phyloP scores from a whole-genome alignment of 2,888 invertebrate genomes.

The Spodoptera exigua region DNA sequence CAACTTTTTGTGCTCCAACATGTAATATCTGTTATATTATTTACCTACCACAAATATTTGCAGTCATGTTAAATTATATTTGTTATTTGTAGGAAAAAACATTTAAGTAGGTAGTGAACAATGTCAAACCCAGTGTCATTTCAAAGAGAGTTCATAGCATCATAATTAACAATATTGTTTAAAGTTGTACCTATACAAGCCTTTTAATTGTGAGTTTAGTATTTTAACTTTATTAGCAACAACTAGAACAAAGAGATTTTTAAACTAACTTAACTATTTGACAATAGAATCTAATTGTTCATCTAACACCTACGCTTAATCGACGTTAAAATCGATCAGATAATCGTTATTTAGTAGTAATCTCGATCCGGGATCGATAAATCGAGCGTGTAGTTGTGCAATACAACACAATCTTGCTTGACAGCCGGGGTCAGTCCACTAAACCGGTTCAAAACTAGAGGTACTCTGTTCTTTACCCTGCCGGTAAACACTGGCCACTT shows the following conservation, averaged over 20 bases:
- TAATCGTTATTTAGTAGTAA: slow-evolving; percentile 49
- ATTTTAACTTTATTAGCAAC: slow-evolving; percentile 3
- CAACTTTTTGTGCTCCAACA: too few species aligned
- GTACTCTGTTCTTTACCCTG: slow-evolving; percentile 51
- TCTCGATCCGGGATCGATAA: slow-evolving; percentile 47
- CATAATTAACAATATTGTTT: too few species aligned
- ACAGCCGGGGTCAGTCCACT: slow-evolving; percentile 59
- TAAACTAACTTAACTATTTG: slow-evolving; percentile 9
- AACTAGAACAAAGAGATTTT: slow-evolving; percentile 24
- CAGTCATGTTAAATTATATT: background rate
- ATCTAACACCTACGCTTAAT: slow-evolving; percentile 24
- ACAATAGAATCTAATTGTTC: slow-evolving; percentile 17
- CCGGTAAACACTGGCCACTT: slow-evolving; percentile 55
- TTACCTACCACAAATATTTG: too few species aligned
- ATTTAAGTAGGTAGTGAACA: too few species aligned
- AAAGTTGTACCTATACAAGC: too few species aligned
- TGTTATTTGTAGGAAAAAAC: background rate
- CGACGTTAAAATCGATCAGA: slow-evolving; percentile 35
- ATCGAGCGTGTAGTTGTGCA: slow-evolving; percentile 58
- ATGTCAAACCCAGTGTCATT: too few species aligned
- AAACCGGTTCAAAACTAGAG: slow-evolving; percentile 56
- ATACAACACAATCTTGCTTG: slow-evolving; percentile 55
- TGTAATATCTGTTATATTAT: too few species aligned
- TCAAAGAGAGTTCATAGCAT: too few species aligned
- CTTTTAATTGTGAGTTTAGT: too few species aligned